These are phyloP conservation scores for Candoia aspera DNA, from an alignment of 2,113 vertebrate species.

Conservation along the genomic window DNA sequence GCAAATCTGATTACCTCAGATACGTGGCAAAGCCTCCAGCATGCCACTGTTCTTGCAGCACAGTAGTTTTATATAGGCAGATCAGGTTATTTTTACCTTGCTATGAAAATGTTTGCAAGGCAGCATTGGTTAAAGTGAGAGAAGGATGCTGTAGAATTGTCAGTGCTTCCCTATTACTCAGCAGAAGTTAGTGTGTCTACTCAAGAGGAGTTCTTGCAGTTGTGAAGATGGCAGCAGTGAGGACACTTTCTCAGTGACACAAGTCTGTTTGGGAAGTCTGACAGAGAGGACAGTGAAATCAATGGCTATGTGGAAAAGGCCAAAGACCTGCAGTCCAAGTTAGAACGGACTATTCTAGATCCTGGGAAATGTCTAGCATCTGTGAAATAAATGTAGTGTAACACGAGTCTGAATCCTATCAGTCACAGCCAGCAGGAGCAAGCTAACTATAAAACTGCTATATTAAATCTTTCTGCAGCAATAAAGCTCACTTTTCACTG, in stretches of 20 bases:
- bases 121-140: not conserved
- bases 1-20: not conserved
- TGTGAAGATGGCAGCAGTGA: not conserved
- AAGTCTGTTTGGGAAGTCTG: not conserved
- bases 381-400: not conserved
- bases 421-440: not conserved
- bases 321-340: not conserved
- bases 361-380: not conserved
- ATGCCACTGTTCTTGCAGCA: not conserved
- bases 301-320: not conserved
- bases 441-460: slow-evolving; percentile 8
- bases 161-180: not conserved
- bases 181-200: not conserved
- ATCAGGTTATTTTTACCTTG: not conserved
- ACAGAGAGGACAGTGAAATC: not conserved
- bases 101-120: not conserved
- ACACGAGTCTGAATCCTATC: not conserved
- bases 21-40: not conserved
- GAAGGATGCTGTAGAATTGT: not conserved
- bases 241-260: too few relatives aligned
- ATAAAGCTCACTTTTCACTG: slow-evolving; percentile 25
- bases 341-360: not conserved
- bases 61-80: not conserved
- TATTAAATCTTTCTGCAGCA: slow-evolving; percentile 33
- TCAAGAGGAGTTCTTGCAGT: not conserved